Evolutionary conservation across 1,140 invertebrate species (phyloP), one percentile per base, ranked within the genome.

Genomic region (Ylistrum balloti): DNA sequence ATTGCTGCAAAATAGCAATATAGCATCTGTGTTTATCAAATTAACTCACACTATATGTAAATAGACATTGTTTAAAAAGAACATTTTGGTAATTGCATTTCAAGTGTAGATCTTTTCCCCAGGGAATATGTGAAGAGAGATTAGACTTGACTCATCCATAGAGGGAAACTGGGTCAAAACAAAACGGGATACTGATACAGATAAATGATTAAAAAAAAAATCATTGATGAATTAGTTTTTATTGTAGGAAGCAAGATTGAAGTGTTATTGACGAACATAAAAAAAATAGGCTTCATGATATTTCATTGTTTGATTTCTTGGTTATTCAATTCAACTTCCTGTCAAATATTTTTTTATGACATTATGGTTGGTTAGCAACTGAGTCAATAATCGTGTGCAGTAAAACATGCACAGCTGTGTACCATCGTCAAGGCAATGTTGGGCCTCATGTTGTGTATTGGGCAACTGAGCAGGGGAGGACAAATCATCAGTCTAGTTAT

Each of bases 151-250:
- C 56, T 74, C 56, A 74, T 74, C 56, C 28, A 7, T n/a, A 28
- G 5, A 28, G n/a, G 56, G 20, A 74, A 74, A 74, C 56, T 74
- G 17, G 56, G 56, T 74, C 56, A 74, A 74, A 74, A n/a, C 56
- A 28, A 11, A n/a, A 74, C 22, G 56, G 56, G 56, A 74, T 5
- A 15, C 22, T 17, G 56, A n/a, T n/a, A 74, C 9, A 74, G 22
- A 28, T 74, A 28, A 74, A 28, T 17, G 22, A 74, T 74, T 7
- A 74, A 74, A 74, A 74, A 74, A 74, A 74, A 74, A 74, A 74
- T 74, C 22, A 74, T 74, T 74, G 56, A 74, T 74, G 56, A 74
- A 74, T 74, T 74, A 74, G 22, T 74, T 74, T 74, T 74, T 74
- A 74, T 74, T 74, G 56, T 74, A n/a, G 56, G 56, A n/a, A 45